Evolutionary conservation across 2,797 vertebrate species (phyloP).

Genomic region (Yasuhikotakia modesta): DNA sequence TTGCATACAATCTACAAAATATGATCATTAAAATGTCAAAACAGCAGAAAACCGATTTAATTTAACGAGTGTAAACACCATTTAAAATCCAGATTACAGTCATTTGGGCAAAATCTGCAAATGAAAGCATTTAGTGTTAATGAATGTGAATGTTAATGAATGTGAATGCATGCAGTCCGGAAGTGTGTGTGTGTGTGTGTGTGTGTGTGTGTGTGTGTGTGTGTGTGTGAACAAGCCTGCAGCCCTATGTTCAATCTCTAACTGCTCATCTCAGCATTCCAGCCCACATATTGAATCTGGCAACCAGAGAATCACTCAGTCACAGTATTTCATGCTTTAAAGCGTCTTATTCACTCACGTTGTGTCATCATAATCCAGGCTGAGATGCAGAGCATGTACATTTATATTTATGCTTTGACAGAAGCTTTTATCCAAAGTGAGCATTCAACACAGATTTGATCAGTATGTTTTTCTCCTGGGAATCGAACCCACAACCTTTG

Average conservation of each 20-base stretch:
- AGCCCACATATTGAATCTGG: conserved; percentile 43
- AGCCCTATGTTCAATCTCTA: conserved; percentile 10
- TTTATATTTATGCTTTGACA: too few species aligned
- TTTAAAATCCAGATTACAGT: conserved; percentile 40
- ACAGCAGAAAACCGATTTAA: conserved; percentile 11
- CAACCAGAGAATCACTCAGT: conserved; percentile 15
- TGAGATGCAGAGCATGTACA: too few species aligned
- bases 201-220: neutral
- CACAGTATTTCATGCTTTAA: conserved; percentile 22
- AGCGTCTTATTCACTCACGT: conserved; percentile 20
- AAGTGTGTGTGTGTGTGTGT: too few species aligned
- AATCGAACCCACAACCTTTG: too few species aligned
- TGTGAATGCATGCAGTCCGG: conserved; percentile 44
- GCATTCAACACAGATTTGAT: too few species aligned
- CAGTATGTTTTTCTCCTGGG: too few species aligned
- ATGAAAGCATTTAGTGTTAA: conserved; percentile 49
- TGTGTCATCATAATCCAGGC: too few species aligned
- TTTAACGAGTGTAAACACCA: conserved; percentile 14
- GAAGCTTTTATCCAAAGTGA: too few species aligned
- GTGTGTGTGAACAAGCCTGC: conserved; percentile 39
- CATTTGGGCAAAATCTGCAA: conserved; percentile 43
- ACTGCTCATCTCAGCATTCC: conserved; percentile 50
- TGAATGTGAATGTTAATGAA: too few species aligned
- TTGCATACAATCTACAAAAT: neutral
- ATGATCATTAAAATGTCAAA: neutral